phyloP scores from a whole-genome alignment of 2,113 vertebrate genomes.

The Paralichthys olivaceus region DNA sequence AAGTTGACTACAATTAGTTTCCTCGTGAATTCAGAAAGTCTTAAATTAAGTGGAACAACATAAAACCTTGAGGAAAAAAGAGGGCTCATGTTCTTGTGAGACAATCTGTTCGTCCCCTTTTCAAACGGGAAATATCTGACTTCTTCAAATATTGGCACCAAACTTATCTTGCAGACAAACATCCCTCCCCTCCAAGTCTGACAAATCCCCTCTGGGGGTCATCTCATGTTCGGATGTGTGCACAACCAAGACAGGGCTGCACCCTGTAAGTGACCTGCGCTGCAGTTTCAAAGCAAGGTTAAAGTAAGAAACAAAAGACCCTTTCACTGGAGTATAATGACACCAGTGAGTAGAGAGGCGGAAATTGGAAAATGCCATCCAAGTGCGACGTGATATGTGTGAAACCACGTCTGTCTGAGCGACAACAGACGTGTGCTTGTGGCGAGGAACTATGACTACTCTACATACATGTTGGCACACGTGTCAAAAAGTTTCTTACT shows the following conservation, averaged over 20 bases:
- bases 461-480: no score
- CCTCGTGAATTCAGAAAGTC: not conserved
- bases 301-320: slow-evolving; percentile 36
- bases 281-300: slow-evolving; percentile 21
- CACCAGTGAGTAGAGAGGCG: slow-evolving; percentile 10
- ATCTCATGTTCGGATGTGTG: slow-evolving; percentile 11
- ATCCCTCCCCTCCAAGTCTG: not conserved
- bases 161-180: slow-evolving; percentile 20
- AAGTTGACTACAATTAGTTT: not conserved
- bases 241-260: not conserved
- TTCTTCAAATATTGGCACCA: not conserved
- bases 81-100: not conserved
- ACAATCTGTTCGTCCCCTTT: no score
- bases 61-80: not conserved
- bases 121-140: not conserved
- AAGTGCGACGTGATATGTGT: slow-evolving; percentile 24
- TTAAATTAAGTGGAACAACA: not conserved
- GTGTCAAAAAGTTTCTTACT: no score
- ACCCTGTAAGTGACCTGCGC: slow-evolving; percentile 9
- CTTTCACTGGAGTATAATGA: slow-evolving; percentile 40
- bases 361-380: slow-evolving; percentile 40
- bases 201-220: not conserved
- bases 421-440: not conserved
- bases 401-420: not conserved
- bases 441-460: not conserved